Conservation (phyloP, 2,797 vertebrate genomes). For the Notolabrus celidotus region DNA sequence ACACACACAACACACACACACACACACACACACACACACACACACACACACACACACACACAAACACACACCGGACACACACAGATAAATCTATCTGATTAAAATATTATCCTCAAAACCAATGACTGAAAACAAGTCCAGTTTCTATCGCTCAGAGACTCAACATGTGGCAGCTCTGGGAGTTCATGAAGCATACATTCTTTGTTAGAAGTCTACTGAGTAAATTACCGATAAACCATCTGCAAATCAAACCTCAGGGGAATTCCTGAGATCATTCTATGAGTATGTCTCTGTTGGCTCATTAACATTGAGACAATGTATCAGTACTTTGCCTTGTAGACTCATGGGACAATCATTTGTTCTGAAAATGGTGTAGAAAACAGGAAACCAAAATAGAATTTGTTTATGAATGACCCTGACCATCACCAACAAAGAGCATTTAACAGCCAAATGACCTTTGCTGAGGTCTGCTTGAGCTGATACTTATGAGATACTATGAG, state of each 20-base stretch:
- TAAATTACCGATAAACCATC: neutral
- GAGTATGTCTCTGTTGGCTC: neutral
- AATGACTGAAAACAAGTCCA: constrained; percentile 14
- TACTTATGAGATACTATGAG: neutral
- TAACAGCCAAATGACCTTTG: neutral
- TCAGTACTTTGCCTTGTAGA: neutral
- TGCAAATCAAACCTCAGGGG: neutral
- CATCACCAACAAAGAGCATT: neutral
- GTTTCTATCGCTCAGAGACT: neutral
- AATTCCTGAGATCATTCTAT: neutral
- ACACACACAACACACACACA: neutral
- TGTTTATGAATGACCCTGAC: neutral
- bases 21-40: neutral
- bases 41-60: constrained; percentile 21
- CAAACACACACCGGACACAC: neutral
- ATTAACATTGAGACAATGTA: neutral
- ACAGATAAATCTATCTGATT: constrained; percentile 14
- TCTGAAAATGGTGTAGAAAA: neutral
- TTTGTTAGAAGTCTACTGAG: neutral
- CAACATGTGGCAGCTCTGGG: neutral
- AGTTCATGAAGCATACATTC: neutral
- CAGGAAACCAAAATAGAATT: neutral
- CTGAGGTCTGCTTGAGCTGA: neutral
- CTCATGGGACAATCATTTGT: neutral
- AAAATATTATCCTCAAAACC: constrained; percentile 30